phyloP scores from a whole-genome alignment of 2,113 vertebrate genomes.

The Lophotis ruficrista region DNA sequence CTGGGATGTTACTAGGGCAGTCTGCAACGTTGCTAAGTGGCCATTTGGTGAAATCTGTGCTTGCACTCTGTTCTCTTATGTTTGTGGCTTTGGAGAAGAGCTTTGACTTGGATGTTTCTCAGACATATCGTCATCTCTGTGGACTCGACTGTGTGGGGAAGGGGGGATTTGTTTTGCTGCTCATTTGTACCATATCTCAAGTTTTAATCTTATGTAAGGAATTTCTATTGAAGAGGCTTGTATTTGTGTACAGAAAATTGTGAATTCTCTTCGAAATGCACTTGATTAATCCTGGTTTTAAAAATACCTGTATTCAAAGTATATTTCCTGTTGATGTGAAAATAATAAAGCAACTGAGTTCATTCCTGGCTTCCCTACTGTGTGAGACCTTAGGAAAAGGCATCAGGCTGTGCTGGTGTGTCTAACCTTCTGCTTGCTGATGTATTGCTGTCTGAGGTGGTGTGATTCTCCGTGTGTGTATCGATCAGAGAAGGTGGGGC shows the following conservation, averaged over 20 bases:
- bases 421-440: not conserved
- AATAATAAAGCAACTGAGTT: conserved; percentile 40
- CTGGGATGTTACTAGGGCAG: not conserved
- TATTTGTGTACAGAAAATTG: not conserved
- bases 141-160: not conserved
- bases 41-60: not conserved
- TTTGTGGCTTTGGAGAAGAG: not conserved
- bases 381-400: not conserved
- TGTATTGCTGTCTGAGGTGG: not conserved
- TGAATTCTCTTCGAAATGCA: not conserved
- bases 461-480: not conserved
- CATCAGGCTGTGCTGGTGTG: not conserved
- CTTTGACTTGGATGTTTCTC: not conserved
- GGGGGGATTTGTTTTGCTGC: not conserved
- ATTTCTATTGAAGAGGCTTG: not conserved
- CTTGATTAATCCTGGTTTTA: conserved; percentile 8
- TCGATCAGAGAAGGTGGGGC: not conserved
- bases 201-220: not conserved
- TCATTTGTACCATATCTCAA: not conserved
- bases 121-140: not conserved
- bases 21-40: not conserved
- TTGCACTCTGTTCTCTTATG: not conserved
- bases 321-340: conserved; percentile 4
- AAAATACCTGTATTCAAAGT: conserved; percentile 4
- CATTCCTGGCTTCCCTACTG: not conserved